Evolutionary conservation across 2,888 invertebrate genomes (phyloP), one percentile per base, ranked within the genome.

Genomic region (Nomada goodeniana): DNA sequence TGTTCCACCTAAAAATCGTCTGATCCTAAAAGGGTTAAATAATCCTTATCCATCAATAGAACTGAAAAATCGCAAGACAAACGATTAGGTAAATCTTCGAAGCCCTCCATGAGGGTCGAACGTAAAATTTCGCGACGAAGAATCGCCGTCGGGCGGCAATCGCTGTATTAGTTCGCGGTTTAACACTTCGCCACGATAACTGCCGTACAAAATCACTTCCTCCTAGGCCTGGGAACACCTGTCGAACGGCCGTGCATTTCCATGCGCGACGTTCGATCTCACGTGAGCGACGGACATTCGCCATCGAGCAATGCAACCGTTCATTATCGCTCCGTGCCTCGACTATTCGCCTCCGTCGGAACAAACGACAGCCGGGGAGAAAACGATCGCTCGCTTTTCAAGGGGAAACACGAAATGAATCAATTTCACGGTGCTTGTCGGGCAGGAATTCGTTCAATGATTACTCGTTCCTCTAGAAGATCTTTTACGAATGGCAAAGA

Each of bases 141-240:
- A 2, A n/a, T 18, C n/a, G n/a, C 87, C 88, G 88, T 89, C 85
- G 90, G 87, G 86, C 88, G 88, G 86, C 87, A 87, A 89, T 88
- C 89, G 90, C 89, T 90, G 88, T 89, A 91, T 91, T 90, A 91
- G 91, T 91, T 91, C 89, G 86, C 89, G 82, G 90, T 89, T 91
- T 91, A 90, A 86, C 88, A 85, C 86, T 79, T 87, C 76, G 72
- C 68, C 61, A 63, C 75, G 83, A 65, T 82, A 88, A 85, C 80
- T 67, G 79, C 76, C 79, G 81, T 80, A 86, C 52, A 80, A 83
- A 86, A 88, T 89, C 88, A 72, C 88, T 89, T 88, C 86, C 88
- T 88, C 64, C 80, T 73, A 55, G 72, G 72, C 76, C 78, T 76
- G 78, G 80, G 82, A 86, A 86, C 88, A 86, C 88, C 86, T 87